Evolutionary conservation across 2,113 vertebrate species (phyloP).

Genomic region (Psilopsiagon aymara): DNA sequence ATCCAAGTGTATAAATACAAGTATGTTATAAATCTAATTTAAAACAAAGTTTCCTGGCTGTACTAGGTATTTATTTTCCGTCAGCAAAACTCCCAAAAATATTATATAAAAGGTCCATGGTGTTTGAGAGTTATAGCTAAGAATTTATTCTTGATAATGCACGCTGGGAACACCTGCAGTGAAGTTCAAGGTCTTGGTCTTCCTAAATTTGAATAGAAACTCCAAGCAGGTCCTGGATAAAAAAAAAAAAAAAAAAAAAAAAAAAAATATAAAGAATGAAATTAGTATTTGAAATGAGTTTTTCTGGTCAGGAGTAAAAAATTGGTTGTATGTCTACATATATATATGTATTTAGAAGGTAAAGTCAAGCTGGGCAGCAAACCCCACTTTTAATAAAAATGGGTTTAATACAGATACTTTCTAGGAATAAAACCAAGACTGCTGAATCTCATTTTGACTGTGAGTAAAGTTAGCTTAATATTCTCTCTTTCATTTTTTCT

Average conservation of each 20-base stretch:
- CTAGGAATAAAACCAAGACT: constrained; percentile 69
- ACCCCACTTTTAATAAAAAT: constrained; percentile 74
- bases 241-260: neutral
- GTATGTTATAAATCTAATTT: neutral
- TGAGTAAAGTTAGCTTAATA: constrained; percentile 66
- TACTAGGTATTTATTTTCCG: neutral
- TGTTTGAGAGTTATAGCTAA: neutral
- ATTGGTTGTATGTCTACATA: constrained; percentile 10
- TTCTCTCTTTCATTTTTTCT: constrained; percentile 23
- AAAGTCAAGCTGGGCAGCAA: constrained; percentile 56
- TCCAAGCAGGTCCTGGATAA: constrained; percentile 21
- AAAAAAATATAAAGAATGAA: constrained; percentile 4
- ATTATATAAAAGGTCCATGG: neutral
- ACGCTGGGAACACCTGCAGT: constrained; percentile 37
- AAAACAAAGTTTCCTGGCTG: neutral
- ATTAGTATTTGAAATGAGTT: constrained; percentile 65
- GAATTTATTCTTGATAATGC: constrained; percentile 41
- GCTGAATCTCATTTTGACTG: constrained; percentile 72
- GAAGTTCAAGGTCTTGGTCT: constrained; percentile 69
- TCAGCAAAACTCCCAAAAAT: neutral
- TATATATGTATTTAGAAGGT: neutral
- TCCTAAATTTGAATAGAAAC: constrained; percentile 56
- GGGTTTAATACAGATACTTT: constrained; percentile 66
- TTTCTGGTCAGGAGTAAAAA: constrained; percentile 62
- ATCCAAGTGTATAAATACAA: neutral